Evolutionary conservation across 2,888 invertebrate species (phyloP), one percentile per base, ranked within the genome.

Genomic region (Stictocephala bisonia): DNA sequence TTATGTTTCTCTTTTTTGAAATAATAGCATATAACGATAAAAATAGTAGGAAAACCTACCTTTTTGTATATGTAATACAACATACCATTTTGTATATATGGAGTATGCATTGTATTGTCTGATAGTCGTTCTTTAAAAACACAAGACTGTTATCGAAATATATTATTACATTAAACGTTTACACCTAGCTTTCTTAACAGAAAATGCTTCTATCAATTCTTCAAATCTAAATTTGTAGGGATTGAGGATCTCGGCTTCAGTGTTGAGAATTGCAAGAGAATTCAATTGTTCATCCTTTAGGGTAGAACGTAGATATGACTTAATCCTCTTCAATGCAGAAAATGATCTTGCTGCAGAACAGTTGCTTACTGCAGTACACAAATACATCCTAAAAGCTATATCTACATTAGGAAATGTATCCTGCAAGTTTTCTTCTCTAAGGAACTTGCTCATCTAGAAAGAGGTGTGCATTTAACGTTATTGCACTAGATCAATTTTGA

Each of bases 401-500:
- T 15, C 7, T 44, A 44, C 15, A n/a, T 15, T n/a, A 15, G 15
- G 44, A 7, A n/a, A 6, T 9, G 15, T 44, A 7, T 44, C 7
- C 4, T n/a, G 7, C 15, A 44, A 15, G 15, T n/a, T 15, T 4
- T 44, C n/a, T 15, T 44, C n/a, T n/a, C n/a, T n/a, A n/a, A n/a
- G n/a, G n/a, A n/a, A n/a, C n/a, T n/a, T n/a, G n/a, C n/a, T n/a
- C n/a, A n/a, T 15, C 7, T 44, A 44, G 44, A 44, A n/a, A 44
- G 44, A 44, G 44, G 44, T n/a, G 7, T 44, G 44, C 44, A 44
- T 44, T 6, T 44, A n/a, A n/a, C n/a, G n/a, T n/a, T n/a, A n/a
- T n/a, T n/a, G n/a, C n/a, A n/a, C n/a, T n/a, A n/a, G 44, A 44
- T 44, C 44, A 44, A 44, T 44, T 44, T 44, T 44, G 44, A 44